These are phyloP conservation scores for Zingel zingel DNA, from an alignment of 2,113 vertebrate species.

Conservation along the genomic window DNA sequence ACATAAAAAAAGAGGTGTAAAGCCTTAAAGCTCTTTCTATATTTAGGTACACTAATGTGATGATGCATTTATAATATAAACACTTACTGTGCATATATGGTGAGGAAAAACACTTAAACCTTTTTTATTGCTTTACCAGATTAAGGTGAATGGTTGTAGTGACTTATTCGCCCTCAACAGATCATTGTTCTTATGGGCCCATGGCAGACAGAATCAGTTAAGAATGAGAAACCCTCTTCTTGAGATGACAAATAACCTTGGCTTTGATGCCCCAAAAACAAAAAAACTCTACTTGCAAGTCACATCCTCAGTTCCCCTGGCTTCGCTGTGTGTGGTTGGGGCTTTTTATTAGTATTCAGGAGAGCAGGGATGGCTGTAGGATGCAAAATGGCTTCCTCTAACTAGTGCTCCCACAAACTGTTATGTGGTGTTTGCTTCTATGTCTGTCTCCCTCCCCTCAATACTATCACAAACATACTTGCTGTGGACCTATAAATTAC, in stretches of 20 bases:
- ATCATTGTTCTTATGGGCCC: conserved; percentile 24
- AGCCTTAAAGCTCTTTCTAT: not conserved
- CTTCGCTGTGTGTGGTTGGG: not conserved
- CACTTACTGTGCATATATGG: not conserved
- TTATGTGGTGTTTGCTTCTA: not conserved
- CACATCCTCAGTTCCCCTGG: conserved; percentile 12
- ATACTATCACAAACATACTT: not conserved
- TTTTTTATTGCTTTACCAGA: conserved; percentile 23
- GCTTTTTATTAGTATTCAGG: conserved; percentile 53
- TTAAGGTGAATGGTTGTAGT: conserved; percentile 3
- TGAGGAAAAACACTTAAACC: conserved; percentile 4
- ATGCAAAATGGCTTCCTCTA: conserved; percentile 48
- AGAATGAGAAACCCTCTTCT: conserved; percentile 6
- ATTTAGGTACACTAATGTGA: not conserved
- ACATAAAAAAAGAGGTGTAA: conserved; percentile 3
- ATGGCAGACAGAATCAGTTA: conserved; percentile 35
- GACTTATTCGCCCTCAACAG: conserved; percentile 22
- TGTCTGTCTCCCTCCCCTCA: conserved; percentile 1
- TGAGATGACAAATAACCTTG: conserved; percentile 50
- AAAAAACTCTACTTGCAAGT: conserved; percentile 44
- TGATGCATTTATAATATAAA: not conserved
- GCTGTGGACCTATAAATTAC: conserved; percentile 38
- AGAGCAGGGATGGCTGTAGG: conserved; percentile 16
- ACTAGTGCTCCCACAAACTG: conserved; percentile 12
- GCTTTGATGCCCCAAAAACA: conserved; percentile 22